These are phyloP conservation scores for Hozukius guyotensis DNA, from an alignment of 2,797 vertebrate genomes.

Conservation along the genomic window DNA sequence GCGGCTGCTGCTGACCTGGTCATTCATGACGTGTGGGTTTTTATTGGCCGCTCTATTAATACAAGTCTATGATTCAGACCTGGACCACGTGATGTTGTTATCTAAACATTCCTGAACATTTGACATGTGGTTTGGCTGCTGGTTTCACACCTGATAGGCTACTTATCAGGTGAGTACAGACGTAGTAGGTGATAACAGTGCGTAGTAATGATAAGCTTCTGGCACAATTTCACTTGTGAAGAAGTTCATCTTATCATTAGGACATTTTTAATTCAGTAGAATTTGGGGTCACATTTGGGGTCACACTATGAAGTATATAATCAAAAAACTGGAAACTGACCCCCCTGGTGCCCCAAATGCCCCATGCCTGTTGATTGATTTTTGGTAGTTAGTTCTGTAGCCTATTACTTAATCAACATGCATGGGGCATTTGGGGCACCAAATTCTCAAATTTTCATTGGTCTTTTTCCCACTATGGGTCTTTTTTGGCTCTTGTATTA, in stretches of 20 bases:
- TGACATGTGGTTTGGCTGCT: slow-evolving; percentile 50
- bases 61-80: slow-evolving; percentile 34
- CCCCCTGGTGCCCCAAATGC: no score
- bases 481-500: not conserved
- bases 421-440: no score
- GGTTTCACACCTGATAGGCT: not conserved
- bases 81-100: slow-evolving; percentile 67
- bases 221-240: not conserved
- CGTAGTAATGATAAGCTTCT: no score
- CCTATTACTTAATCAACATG: not conserved
- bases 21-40: not conserved
- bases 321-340: not conserved
- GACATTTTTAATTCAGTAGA: not conserved
- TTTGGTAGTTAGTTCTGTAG: not conserved
- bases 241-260: not conserved
- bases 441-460: not conserved
- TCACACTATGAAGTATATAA: not conserved
- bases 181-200: not conserved
- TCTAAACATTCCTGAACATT: slow-evolving; percentile 65
- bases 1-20: not conserved
- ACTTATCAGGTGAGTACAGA: not conserved
- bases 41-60: slow-evolving; percentile 27
- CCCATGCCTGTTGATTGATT: not conserved
- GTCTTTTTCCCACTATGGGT: not conserved
- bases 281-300: not conserved